These are phyloP conservation scores for Electrona antarctica DNA, from an alignment of 2,113 vertebrate species.

Conservation along the genomic window DNA sequence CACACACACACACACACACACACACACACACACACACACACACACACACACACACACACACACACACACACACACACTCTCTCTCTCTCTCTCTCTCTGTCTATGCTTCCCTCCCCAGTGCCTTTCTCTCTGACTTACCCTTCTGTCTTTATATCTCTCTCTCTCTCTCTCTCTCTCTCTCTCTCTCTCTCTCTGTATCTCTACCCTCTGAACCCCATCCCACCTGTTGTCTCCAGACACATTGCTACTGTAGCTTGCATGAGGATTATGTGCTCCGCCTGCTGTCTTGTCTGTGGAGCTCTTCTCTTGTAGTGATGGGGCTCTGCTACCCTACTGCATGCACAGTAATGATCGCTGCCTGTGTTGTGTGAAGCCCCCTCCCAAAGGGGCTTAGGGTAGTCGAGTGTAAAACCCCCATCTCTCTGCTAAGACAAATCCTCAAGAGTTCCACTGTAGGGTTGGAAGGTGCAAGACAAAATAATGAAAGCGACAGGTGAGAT, in stretches of 20 bases:
- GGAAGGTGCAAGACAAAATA: slow-evolving; percentile 12
- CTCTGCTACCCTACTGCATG: not conserved
- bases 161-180: not conserved
- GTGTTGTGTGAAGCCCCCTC: slow-evolving; percentile 31
- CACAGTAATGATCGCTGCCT: slow-evolving; percentile 26
- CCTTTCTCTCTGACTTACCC: not conserved
- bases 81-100: not conserved
- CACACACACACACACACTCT: not conserved
- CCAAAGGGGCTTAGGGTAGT: slow-evolving; percentile 41
- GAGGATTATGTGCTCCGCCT: slow-evolving; percentile 22
- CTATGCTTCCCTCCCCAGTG: not conserved
- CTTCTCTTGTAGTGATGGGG: slow-evolving; percentile 1
- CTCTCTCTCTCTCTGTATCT: not conserved
- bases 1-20: no score
- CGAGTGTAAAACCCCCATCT: slow-evolving; percentile 41
- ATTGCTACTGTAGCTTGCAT: slow-evolving; percentile 1
- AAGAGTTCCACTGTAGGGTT: not conserved
- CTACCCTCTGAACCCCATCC: not conserved
- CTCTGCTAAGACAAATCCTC: slow-evolving; percentile 39
- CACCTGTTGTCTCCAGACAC: slow-evolving; percentile 14
- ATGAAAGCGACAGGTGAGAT: slow-evolving; percentile 53
- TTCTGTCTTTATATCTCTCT: not conserved
- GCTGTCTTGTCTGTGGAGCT: slow-evolving; percentile 17
- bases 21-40: no score
- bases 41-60: no score